Evolutionary conservation across 2,888 invertebrate species (phyloP).

Genomic region (Lasioglossum marginatum): DNA sequence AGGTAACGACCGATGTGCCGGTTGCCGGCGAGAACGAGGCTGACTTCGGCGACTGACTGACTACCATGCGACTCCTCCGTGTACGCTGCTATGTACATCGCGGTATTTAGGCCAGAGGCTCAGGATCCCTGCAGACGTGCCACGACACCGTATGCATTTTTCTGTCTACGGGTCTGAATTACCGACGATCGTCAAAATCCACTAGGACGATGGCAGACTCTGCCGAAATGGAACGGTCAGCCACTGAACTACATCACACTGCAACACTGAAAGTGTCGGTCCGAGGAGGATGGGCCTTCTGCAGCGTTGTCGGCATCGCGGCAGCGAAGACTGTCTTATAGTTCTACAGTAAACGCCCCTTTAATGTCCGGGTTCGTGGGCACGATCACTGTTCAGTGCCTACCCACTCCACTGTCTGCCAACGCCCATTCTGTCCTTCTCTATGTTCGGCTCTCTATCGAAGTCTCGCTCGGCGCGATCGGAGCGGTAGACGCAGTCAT

Average conservation of each 20-base stretch:
- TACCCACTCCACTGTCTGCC: too few relatives aligned
- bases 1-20: constrained; percentile 69
- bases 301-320: not conserved
- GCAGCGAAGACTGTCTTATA: not conserved
- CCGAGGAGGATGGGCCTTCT: not conserved
- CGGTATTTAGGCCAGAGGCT: constrained; percentile 72
- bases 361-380: too few relatives aligned
- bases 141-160: not conserved
- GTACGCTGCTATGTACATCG: constrained; percentile 44
- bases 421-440: too few relatives aligned
- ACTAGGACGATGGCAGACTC: not conserved
- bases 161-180: not conserved
- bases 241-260: not conserved
- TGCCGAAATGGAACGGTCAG: constrained; percentile 6
- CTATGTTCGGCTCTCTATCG: too few relatives aligned
- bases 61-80: constrained; percentile 57
- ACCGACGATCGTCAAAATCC: not conserved
- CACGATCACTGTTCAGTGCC: too few relatives aligned
- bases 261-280: not conserved
- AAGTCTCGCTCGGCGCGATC: too few relatives aligned
- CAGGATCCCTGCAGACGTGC: not conserved
- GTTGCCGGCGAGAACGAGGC: constrained; percentile 73
- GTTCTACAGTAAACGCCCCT: too few relatives aligned
- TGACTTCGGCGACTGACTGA: constrained; percentile 69
- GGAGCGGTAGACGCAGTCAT: too few relatives aligned